Conservation (phyloP, 2,888 invertebrate genomes). For the Hartigia nigra region DNA sequence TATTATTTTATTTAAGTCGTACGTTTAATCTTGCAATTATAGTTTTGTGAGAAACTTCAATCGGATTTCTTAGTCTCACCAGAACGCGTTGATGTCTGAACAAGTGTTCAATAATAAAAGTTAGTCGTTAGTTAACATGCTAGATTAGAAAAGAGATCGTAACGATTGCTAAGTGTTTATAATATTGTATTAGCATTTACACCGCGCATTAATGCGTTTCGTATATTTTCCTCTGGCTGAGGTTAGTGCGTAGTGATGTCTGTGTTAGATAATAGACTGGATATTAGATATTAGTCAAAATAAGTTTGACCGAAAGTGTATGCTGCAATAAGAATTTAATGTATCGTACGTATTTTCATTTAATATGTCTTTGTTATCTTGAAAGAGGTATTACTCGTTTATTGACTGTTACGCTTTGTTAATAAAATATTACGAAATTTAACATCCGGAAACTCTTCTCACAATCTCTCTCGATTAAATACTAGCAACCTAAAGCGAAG, state of each 20-base stretch:
- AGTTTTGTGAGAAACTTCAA: neutral
- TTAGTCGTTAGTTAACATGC: neutral
- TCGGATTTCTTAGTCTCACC: neutral
- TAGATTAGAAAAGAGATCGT: slow-evolving; percentile 12
- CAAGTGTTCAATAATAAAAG: slow-evolving; percentile 2
- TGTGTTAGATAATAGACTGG: slow-evolving; percentile 36
- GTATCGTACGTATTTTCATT: slow-evolving; percentile 40
- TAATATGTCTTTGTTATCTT: slow-evolving; percentile 45
- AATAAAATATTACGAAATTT: slow-evolving; percentile 50
- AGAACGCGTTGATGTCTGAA: slow-evolving; percentile 2
- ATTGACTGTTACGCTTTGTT: slow-evolving; percentile 59
- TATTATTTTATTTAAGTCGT: neutral
- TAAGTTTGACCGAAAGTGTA: slow-evolving; percentile 47
- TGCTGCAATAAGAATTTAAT: slow-evolving; percentile 48
- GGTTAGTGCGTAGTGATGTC: slow-evolving; percentile 28
- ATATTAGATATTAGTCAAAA: slow-evolving; percentile 34
- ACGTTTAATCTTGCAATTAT: neutral
- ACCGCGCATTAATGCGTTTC: slow-evolving; percentile 33
- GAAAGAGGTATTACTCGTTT: slow-evolving; percentile 49
- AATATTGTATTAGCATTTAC: slow-evolving; percentile 36
- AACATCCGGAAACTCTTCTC: slow-evolving; percentile 9
- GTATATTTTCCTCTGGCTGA: slow-evolving; percentile 12
- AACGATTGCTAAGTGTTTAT: slow-evolving; percentile 34
- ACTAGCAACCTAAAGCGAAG: neutral
- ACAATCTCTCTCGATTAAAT: neutral